A percentile compares a stretch with the other conserved stretches of the same genome.
These are phyloP conservation scores for Danionella dracula DNA, from an alignment of 2,797 vertebrate genomes.

Conservation along the genomic window DNA sequence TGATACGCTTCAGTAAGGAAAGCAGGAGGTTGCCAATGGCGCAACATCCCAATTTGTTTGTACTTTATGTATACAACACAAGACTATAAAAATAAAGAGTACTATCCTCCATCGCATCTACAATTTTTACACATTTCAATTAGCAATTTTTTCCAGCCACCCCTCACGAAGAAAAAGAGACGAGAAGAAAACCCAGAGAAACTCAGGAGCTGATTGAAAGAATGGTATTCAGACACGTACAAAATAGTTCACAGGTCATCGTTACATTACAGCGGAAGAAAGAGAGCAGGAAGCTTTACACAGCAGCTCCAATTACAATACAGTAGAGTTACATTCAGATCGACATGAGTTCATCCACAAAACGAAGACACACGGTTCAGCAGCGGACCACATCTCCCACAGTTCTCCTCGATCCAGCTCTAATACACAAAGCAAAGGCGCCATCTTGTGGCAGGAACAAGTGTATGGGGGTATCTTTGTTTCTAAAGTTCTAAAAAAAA, in stretches of 20 bases:
- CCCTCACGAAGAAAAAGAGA: slow-evolving; percentile 30
- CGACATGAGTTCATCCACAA: slow-evolving; percentile 48
- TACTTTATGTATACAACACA: too few relatives aligned
- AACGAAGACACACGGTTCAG: neutral
- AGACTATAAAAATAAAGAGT: too few relatives aligned
- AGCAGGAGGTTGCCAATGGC: too few relatives aligned
- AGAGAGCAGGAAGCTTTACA: slow-evolving; percentile 63
- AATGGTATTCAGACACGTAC: slow-evolving; percentile 55
- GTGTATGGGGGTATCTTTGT: too few relatives aligned
- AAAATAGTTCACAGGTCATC: slow-evolving; percentile 63
- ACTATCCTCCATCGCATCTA: too few relatives aligned
- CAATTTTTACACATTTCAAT: too few relatives aligned
- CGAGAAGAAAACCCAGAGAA: slow-evolving; percentile 50
- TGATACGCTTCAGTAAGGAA: too few relatives aligned
- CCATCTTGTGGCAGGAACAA: slow-evolving; percentile 49
- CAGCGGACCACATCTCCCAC: neutral
- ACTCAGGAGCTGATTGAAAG: slow-evolving; percentile 57
- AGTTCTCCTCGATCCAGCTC: neutral
- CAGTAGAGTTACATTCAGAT: slow-evolving; percentile 64
- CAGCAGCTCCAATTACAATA: slow-evolving; percentile 59
- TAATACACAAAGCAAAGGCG: slow-evolving; percentile 30
- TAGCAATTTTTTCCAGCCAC: too few relatives aligned
- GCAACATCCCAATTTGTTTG: too few relatives aligned
- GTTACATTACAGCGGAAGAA: slow-evolving; percentile 61
- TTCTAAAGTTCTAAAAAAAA: too few relatives aligned